Evolutionary conservation across 2,888 invertebrate species (phyloP), one percentile per base, ranked within the genome.

Genomic region (Synanthedon andrenaeformis): DNA sequence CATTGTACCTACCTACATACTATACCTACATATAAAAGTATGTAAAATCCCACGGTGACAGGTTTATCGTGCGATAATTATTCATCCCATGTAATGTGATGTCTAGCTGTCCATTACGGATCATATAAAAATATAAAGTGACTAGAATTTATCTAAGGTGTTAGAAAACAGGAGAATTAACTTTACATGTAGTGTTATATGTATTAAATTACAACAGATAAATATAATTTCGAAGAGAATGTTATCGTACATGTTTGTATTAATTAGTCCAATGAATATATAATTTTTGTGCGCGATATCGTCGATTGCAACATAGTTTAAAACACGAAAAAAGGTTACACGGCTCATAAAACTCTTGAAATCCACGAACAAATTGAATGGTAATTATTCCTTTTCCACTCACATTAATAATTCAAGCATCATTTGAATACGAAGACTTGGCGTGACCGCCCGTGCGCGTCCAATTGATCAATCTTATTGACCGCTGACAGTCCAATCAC

Each of bases 401-500:
- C 45, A 45, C 45, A 45, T 45, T 45, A 45, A 45, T 45, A 13
- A 45, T 45, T 45, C 45, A 45, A 45, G 45, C 12, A 45, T 45
- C 45, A 45, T 45, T 45, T 45, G 45, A 45, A 45, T 45, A 14
- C 45, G 45, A 45, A 45, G 45, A 45, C 45, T 45, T 45, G 13
- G 45, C 45, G 45, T 45, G 45, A 45, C 45, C 45, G 45, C 45
- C 45, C 45, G 45, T 12, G 51, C 58, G 57, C 51, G 55, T 57
- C 56, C 63, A 62, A 70, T 69, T 58, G 64, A 65, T 70, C 71
- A 65, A 66, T 60, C 60, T 70, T 66, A 72, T 67, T 68, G 70
- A 70, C 70, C 62, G 71, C 57, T 69, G 72, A 72, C 74, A 72
- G 70, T 60, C 57, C 62, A 60, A 69, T 70, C 65, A 62, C 66